phyloP scores from a whole-genome alignment of 2,113 vertebrate species.

The Mastomys coucha region DNA sequence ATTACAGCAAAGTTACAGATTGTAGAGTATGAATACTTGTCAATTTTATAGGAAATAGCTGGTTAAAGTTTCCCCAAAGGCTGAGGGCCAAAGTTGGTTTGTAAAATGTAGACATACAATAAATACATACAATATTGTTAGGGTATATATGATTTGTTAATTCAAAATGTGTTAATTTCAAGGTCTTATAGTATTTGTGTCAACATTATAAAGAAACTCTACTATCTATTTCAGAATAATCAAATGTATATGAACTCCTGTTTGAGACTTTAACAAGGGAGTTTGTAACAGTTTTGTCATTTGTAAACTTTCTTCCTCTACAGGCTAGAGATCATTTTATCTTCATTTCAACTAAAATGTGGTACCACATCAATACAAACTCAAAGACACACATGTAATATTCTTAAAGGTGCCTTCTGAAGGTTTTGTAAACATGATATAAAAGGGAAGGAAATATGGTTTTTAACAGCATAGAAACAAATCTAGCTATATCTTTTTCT shows the following conservation, averaged over 20 bases:
- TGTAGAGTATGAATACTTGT: neutral
- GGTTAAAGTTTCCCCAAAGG: neutral
- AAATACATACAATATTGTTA: neutral
- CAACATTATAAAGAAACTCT: neutral
- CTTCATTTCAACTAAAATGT: constrained; percentile 28
- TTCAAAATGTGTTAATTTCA: constrained; percentile 44
- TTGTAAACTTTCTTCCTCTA: neutral
- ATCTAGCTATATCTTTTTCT: neutral
- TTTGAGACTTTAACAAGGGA: neutral
- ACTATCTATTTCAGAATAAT: constrained; percentile 24
- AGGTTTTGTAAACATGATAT: constrained; percentile 29
- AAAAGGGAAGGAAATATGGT: constrained; percentile 27
- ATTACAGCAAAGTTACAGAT: neutral
- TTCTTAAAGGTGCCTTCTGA: neutral
- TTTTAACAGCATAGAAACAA: neutral
- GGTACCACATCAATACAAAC: neutral
- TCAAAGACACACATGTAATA: neutral
- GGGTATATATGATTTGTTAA: neutral
- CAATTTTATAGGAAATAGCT: neutral
- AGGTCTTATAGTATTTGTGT: neutral
- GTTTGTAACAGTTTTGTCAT: constrained; percentile 16
- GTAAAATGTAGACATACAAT: neutral
- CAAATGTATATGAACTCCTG: neutral
- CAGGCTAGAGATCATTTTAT: constrained; percentile 17
- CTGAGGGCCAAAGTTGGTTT: constrained; percentile 24